These are phyloP conservation scores for Drosophila kambysellisi DNA, from an alignment of 2,888 invertebrate species.

Conservation along the genomic window DNA sequence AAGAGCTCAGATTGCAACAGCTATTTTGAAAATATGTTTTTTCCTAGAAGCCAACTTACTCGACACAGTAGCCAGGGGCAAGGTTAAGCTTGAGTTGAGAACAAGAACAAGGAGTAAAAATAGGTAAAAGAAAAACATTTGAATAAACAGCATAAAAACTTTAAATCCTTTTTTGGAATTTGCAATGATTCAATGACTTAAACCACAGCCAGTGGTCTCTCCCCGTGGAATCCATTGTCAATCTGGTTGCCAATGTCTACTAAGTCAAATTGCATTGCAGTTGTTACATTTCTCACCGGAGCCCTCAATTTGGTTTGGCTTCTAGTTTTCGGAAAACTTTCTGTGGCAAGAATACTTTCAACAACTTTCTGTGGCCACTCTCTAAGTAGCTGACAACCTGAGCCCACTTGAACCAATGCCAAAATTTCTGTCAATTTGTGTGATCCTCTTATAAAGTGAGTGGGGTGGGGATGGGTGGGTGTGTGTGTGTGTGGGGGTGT, in stretches of 20 bases:
- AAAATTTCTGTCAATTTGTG: conserved; percentile 67
- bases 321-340: conserved; percentile 74
- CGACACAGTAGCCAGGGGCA: neutral
- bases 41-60: conserved; percentile 2
- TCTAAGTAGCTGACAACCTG: conserved; percentile 57
- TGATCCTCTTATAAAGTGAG: conserved; percentile 51
- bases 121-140: neutral
- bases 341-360: conserved; percentile 66
- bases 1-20: neutral
- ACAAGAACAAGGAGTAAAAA: neutral
- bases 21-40: neutral
- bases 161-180: conserved; percentile 41
- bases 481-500: neutral
- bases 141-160: conserved; percentile 30
- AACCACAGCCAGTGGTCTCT: conserved; percentile 14
- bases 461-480: conserved; percentile 9
- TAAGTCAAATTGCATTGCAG: conserved; percentile 58
- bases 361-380: conserved; percentile 46
- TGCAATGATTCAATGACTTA: conserved; percentile 29
- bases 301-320: conserved; percentile 38
- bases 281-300: conserved; percentile 65
- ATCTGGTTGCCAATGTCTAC: conserved; percentile 23
- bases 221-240: conserved; percentile 13
- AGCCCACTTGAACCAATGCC: conserved; percentile 20
- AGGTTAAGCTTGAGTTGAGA: conserved; percentile 6